These are phyloP conservation scores for Oreochromis niloticus DNA, from an alignment of 2,113 vertebrate genomes.

Conservation along the genomic window DNA sequence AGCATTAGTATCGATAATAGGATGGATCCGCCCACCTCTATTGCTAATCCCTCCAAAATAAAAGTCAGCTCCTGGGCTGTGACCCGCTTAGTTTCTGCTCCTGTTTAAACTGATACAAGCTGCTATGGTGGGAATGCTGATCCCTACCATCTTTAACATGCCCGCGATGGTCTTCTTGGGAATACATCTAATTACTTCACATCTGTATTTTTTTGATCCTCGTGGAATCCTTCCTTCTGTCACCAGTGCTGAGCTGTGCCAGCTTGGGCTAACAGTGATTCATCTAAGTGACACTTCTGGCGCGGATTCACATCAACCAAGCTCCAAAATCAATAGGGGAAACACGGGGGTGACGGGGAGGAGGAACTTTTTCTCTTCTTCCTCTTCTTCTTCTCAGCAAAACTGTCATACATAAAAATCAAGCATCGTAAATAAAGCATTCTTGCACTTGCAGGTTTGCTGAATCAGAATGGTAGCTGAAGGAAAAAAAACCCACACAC, in stretches of 20 bases:
- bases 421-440: conserved; percentile 54
- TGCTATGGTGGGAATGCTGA: conserved; percentile 81
- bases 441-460: conserved; percentile 41
- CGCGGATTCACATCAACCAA: conserved; percentile 77
- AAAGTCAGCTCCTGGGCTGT: conserved; percentile 63
- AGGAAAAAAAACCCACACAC: not conserved
- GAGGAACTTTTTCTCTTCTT: conserved; percentile 1
- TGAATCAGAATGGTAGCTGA: conserved; percentile 51
- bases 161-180: conserved; percentile 83
- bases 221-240: conserved; percentile 93
- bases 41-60: not conserved
- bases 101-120: conserved; percentile 92
- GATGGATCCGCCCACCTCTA: not conserved
- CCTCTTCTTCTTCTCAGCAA: conserved; percentile 33
- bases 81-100: conserved; percentile 82
- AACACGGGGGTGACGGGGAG: conserved; percentile 60
- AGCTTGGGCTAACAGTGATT: conserved; percentile 90
- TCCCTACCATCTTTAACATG: conserved; percentile 89
- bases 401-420: conserved; percentile 52
- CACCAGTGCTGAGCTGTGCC: conserved; percentile 80
- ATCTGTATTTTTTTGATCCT: conserved; percentile 99
- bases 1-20: not conserved
- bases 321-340: conserved; percentile 83
- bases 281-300: conserved; percentile 90
- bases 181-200: conserved; percentile 97